Base-by-base conservation (phyloP, 2,797 vertebrate species). In the Neosalanx taihuensis region DNA sequence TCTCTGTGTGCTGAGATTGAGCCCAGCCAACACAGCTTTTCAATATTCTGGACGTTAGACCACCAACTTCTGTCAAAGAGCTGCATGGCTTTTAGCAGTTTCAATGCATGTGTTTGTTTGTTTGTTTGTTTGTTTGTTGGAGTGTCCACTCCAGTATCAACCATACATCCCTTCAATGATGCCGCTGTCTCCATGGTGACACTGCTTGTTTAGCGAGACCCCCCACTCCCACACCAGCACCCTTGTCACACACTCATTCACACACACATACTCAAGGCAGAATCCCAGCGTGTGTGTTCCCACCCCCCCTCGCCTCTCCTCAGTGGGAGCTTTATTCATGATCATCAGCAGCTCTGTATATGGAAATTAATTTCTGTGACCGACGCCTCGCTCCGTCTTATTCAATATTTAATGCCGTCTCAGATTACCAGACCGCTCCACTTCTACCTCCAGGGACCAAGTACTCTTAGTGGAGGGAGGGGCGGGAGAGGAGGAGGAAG, bases 171-270 rank as follows among this genome's bases (percentile, higher is more conserved):
- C 51, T 72, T 71, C 58, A 58, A 74, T 73, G 72, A 81, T 69
- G 84, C 78, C 82, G 74, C 83, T 29, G 89, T 92, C 88, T 87
- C 89, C 89, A 92, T 93, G 92, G 91, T 77, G 89, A 92, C 72
- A 65, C 4, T 41, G 79, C 84, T 71, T 81, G 78, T 68, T 46
- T 46, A 46, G 41, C 41, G 7, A 46, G 41, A 72, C 71, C 66
- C 49, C 53, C 31, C 68, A 31, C 31, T 37, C 37, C 26, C 49
- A 29, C 59, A 69, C 67, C 49, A 76, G 70, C 63, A 62, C 20
- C 30, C 18, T 62, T 60, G 67, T 63, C 67, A 35, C 51, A 61
- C 70, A 60, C 67, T 59, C 64, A 71, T 70, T 75, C 67, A 62
- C 72, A 71, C 31, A 33, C 63, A 65, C 68, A 73, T 58, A 67